Evolutionary conservation across 1,140 invertebrate species (phyloP).

Genomic region (Calycopis cecrops): DNA sequence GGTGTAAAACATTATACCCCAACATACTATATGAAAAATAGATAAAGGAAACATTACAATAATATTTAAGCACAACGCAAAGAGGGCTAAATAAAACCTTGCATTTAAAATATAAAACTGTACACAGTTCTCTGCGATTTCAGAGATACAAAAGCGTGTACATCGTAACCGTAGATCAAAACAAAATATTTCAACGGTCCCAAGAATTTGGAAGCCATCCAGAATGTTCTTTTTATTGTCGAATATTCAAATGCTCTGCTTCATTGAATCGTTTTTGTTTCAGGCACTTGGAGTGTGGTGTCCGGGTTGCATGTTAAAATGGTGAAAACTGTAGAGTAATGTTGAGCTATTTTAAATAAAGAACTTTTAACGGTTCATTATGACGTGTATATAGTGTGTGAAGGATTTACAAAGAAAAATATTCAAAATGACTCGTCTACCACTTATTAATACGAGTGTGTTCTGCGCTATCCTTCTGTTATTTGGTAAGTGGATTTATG

Average conservation of each 20-base stretch:
- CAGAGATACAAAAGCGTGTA: slow-evolving; percentile 19
- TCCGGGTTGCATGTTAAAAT: slow-evolving; percentile 10
- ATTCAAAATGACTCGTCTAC: neutral
- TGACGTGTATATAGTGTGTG: slow-evolving; percentile 6
- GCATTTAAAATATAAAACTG: slow-evolving; percentile 13
- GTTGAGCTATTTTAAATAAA: neutral
- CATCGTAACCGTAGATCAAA: slow-evolving; percentile 33
- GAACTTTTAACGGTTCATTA: neutral
- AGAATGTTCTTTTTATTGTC: slow-evolving; percentile 20
- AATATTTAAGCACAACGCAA: neutral
- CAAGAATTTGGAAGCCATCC: slow-evolving; percentile 32
- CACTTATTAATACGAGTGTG: neutral
- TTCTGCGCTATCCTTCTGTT: neutral
- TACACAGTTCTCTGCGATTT: slow-evolving; percentile 20
- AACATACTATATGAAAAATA: too few relatives aligned
- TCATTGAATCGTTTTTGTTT: slow-evolving; percentile 24
- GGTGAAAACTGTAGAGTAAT: slow-evolving; percentile 2
- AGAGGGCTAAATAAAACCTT: slow-evolving; percentile 9
- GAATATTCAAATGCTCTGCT: slow-evolving; percentile 31
- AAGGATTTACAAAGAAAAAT: neutral
- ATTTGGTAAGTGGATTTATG: slow-evolving; percentile 1
- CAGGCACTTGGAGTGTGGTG: slow-evolving; percentile 12
- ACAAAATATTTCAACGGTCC: slow-evolving; percentile 27
- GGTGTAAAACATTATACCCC: too few relatives aligned
- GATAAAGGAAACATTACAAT: neutral